Base-by-base conservation (phyloP, 2,113 vertebrate genomes). In the Rhadina sibilatrix region DNA sequence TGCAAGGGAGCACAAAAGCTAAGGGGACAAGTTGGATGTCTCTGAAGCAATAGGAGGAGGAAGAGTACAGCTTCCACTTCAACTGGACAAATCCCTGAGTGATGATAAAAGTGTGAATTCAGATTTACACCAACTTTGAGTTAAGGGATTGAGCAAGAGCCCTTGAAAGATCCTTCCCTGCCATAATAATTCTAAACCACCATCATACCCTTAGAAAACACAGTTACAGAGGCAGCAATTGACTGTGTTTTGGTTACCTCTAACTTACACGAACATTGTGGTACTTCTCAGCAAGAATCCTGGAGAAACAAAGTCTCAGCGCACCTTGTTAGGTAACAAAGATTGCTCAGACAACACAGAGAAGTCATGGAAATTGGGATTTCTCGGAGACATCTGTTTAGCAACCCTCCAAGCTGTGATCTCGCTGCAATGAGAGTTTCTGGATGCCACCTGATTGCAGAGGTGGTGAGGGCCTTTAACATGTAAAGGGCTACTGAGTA, bases 261-360 rank as follows among this genome's bases (percentile, higher is more conserved):
- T 83, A 35, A 40, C 33, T 56, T 87, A 27, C 40, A 30, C 16
- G 6, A 90, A 35, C 40, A 27, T 10, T 25, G n/a, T 56, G 46
- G 22, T 70, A 24, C 31, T 44, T 74, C 64, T 65, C 37, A 56
- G 27, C 11, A 38, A n/a, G 30, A 87, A 57, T 52, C 47, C 69
- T 35, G 11, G 1, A 60, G 8, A 65, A 77, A 35, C 7, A 42
- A 69, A 21, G 33, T 53, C 37, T 40, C 46, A 56, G 15, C 15
- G 27, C 20, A 42, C 31, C 40, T 64, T 2, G 1, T 22, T 52
- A 30, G 0, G 1, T 9, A 56, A 60, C 2, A 5, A 38, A 6
- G 31, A 31, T 44, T 64, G 24, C 16, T 46, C n/a, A 47, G 21
- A 35, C 25, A 52, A 54, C 18, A 53, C 0, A 18, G 10, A 27